phyloP scores from a whole-genome alignment of 1,140 invertebrate genomes.

The Spodoptera frugiperda region DNA sequence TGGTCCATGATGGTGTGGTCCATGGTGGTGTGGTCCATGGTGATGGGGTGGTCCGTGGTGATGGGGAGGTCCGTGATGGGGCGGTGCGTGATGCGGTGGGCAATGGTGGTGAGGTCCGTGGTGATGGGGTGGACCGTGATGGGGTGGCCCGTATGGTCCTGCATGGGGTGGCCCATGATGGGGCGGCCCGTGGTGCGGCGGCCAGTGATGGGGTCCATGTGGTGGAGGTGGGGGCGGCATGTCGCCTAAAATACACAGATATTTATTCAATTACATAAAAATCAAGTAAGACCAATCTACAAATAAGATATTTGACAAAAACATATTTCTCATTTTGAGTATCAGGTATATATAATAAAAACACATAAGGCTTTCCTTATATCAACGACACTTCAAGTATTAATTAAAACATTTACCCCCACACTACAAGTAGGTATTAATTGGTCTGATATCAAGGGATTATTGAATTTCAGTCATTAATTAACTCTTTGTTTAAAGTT shows the following conservation, averaged over 20 bases:
- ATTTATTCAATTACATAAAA: neutral
- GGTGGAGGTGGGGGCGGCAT: neutral
- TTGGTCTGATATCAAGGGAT: no score
- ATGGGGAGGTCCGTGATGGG: neutral
- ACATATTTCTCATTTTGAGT: neutral
- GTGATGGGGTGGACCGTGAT: constrained; percentile 21
- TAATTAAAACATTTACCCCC: no score
- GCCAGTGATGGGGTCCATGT: neutral
- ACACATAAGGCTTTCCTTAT: no score
- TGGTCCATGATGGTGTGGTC: constrained; percentile 18
- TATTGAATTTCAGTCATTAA: no score
- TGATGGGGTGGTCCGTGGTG: constrained; percentile 24
- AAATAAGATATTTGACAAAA: neutral
- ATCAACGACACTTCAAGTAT: no score
- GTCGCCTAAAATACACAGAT: neutral
- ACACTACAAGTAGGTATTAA: no score
- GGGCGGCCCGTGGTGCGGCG: constrained; percentile 2
- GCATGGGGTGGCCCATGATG: neutral
- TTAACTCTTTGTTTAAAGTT: no score
- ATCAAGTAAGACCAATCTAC: neutral
- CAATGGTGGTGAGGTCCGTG: constrained; percentile 12
- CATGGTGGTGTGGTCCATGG: constrained; percentile 9
- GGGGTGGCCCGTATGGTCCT: neutral
- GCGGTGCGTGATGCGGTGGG: neutral
- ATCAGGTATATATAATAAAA: no score